Conservation (phyloP, 2,888 invertebrate genomes). For the Diaphora mendica region DNA sequence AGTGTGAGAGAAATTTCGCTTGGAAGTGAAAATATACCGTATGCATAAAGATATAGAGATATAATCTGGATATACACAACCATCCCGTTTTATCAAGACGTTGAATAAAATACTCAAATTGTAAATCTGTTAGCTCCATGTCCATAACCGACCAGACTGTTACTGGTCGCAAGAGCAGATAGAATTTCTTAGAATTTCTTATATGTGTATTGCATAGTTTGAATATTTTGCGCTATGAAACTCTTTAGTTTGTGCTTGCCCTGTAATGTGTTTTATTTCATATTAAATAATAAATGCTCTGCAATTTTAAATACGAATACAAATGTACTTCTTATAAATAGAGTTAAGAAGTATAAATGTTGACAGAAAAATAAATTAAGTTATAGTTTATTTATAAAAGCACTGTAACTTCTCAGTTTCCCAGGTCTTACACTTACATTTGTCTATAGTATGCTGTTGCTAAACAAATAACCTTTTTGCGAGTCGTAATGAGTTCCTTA, state of each 20-base stretch:
- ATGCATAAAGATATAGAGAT: slow-evolving; percentile 25
- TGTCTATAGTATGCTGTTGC: background rate
- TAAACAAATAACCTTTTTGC: background rate
- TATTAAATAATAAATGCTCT: background rate
- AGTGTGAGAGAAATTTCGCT: slow-evolving; percentile 34
- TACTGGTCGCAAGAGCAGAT: slow-evolving; percentile 21
- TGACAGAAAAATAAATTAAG: background rate
- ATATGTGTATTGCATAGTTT: background rate
- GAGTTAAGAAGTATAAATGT: background rate
- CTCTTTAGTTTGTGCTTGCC: background rate
- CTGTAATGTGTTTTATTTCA: background rate
- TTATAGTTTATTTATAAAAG: background rate
- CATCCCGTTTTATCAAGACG: slow-evolving; percentile 32
- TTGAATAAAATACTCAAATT: slow-evolving; percentile 44
- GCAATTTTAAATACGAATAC: background rate
- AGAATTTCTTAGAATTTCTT: background rate
- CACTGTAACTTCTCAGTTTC: background rate
- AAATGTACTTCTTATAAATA: background rate
- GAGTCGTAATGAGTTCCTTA: background rate
- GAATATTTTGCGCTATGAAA: background rate
- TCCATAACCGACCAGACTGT: slow-evolving; percentile 27
- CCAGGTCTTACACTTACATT: no score
- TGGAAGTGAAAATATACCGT: slow-evolving; percentile 47
- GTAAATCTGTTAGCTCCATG: slow-evolving; percentile 48
- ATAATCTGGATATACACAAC: slow-evolving; percentile 29